Percentiles rank a stretch among this genome's conserved stretches.
phyloP scores from a whole-genome alignment of 2,888 invertebrate species.

The Caenorhabditis afra region DNA sequence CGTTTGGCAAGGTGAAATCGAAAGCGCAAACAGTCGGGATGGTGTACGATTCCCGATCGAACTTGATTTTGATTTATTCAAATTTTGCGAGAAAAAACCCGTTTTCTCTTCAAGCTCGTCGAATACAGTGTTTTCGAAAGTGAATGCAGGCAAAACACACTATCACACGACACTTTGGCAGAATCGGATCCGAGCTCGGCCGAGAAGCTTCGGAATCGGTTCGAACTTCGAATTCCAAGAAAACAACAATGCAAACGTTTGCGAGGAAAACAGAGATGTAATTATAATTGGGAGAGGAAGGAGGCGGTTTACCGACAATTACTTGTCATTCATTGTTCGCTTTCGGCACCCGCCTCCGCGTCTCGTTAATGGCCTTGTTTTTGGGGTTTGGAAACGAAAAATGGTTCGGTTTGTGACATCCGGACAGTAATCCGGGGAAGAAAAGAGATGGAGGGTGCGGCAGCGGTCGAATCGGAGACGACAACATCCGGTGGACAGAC shows the following conservation, averaged over 20 bases:
- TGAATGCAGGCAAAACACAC: too few relatives aligned
- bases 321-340: slow-evolving; percentile 17
- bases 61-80: not conserved
- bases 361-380: slow-evolving; percentile 18
- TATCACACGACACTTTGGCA: too few relatives aligned
- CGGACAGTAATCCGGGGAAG: not conserved
- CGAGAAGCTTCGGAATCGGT: too few relatives aligned
- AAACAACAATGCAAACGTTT: not conserved
- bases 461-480: not conserved
- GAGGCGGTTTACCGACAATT: slow-evolving; percentile 25
- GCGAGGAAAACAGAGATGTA: slow-evolving; percentile 11
- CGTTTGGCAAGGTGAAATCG: not conserved
- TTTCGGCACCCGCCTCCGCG: not conserved
- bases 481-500: slow-evolving; percentile 10
- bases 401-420: slow-evolving; percentile 9
- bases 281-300: slow-evolving; percentile 11
- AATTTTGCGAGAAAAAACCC: not conserved
- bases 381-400: slow-evolving; percentile 14
- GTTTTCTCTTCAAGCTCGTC: too few relatives aligned
- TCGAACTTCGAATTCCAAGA: too few relatives aligned
- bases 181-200: too few relatives aligned
- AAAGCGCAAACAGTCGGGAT: slow-evolving; percentile 23
- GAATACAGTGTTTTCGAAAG: too few relatives aligned
- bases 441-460: not conserved
- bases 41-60: not conserved